Percentiles rank a stretch among this genome's conserved stretches.
Conservation (phyloP, 2,113 vertebrate genomes). For the Macroglossus sobrinus region DNA sequence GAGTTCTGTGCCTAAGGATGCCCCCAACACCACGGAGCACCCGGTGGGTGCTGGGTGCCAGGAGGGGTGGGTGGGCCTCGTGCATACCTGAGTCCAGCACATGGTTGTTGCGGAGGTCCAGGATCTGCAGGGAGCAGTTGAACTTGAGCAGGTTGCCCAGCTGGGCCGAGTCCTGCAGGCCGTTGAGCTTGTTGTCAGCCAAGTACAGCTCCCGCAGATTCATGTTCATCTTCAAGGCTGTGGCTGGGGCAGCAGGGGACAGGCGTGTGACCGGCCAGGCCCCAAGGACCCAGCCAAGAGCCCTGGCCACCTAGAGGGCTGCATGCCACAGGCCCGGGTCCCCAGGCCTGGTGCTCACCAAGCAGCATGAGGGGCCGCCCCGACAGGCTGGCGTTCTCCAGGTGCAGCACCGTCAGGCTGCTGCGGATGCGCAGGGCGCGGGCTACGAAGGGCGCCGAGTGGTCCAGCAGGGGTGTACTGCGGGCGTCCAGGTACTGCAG, state of each 20-base stretch:
- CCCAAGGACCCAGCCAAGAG: rapidly evolving
- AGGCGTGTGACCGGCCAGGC: not conserved
- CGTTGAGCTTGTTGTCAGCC: constrained; percentile 95
- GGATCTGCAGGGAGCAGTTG: constrained; percentile 94
- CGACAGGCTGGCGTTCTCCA: constrained; percentile 91
- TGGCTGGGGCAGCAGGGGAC: constrained; percentile 79
- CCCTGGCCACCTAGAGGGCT: rapidly evolving
- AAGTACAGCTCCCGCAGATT: constrained; percentile 94
- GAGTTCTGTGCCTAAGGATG: not conserved
- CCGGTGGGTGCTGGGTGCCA: not conserved
- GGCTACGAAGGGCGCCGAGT: constrained; percentile 94
- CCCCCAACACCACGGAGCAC: not conserved
- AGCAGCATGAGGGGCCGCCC: constrained; percentile 95
- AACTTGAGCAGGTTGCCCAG: constrained; percentile 96
- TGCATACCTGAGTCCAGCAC: constrained; percentile 92
- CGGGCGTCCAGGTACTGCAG: constrained; percentile 95
- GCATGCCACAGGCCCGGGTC: rapidly evolving
- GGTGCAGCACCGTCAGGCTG: constrained; percentile 92
- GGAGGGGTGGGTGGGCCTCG: rapidly evolving
- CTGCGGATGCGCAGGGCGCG: constrained; percentile 94
- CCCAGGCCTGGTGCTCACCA: constrained; percentile 79
- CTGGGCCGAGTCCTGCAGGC: constrained; percentile 94
- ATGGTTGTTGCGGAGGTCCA: constrained; percentile 95
- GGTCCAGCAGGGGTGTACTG: constrained; percentile 92
- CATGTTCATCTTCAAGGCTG: constrained; percentile 97